Evolutionary conservation across 2,888 invertebrate species (phyloP).

Genomic region (Cryptocheilus praepositus): DNA sequence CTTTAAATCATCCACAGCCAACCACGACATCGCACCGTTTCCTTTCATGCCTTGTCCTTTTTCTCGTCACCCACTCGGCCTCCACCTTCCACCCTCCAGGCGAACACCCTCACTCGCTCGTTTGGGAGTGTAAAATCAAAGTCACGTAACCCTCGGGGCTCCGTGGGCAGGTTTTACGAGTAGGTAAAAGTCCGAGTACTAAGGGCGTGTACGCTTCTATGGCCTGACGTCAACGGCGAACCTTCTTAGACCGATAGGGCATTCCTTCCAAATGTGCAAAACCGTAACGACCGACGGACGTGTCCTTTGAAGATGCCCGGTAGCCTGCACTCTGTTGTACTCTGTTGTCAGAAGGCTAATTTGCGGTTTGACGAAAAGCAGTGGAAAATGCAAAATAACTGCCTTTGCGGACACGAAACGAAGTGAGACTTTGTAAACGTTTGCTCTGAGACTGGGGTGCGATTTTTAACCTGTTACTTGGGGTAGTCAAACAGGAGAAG

Average conservation of each 20-base stretch:
- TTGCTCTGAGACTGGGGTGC: too few relatives aligned
- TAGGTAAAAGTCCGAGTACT: constrained; percentile 14
- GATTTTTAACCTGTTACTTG: too few relatives aligned
- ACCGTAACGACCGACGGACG: background rate
- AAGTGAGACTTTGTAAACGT: too few relatives aligned
- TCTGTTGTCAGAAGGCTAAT: too few relatives aligned
- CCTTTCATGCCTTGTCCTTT: background rate
- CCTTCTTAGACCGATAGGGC: background rate
- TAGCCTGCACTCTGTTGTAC: too few relatives aligned
- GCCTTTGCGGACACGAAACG: too few relatives aligned
- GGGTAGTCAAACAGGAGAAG: too few relatives aligned
- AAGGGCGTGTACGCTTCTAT: background rate
- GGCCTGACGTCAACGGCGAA: background rate
- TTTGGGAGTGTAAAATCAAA: constrained; percentile 30
- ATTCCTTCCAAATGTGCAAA: background rate
- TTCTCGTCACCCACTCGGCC: background rate
- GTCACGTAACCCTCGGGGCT: constrained; percentile 33
- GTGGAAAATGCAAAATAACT: too few relatives aligned
- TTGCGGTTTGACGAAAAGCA: too few relatives aligned
- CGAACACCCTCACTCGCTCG: background rate
- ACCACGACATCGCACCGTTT: background rate
- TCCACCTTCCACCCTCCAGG: background rate
- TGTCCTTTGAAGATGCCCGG: too few relatives aligned
- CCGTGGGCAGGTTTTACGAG: constrained; percentile 40
- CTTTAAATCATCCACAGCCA: background rate